Percentiles rank a stretch among this genome's conserved stretches.
These are phyloP conservation scores for Muntiacus reevesi DNA, from an alignment of 2,113 vertebrate species.

Conservation along the genomic window DNA sequence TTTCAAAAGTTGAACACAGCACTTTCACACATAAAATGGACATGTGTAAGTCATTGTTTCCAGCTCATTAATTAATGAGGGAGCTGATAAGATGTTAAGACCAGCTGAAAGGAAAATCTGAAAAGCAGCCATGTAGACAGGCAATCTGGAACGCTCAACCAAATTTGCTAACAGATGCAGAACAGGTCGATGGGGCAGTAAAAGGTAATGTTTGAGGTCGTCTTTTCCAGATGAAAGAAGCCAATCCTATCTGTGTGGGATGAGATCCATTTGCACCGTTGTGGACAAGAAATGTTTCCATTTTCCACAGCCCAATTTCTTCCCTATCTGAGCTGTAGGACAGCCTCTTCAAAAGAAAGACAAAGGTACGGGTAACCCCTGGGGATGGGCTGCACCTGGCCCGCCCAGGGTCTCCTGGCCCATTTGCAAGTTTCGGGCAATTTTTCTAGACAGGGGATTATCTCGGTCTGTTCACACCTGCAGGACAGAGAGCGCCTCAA, in stretches of 20 bases:
- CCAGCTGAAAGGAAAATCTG: not conserved
- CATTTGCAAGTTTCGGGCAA: not conserved
- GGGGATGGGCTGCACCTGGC: not conserved
- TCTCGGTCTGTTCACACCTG: not conserved
- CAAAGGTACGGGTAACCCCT: not conserved
- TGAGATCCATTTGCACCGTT: not conserved
- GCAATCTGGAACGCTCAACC: not conserved
- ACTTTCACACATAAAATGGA: not conserved
- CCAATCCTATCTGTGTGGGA: not conserved
- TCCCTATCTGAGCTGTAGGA: not conserved
- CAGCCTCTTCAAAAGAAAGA: not conserved
- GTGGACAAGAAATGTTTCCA: not conserved
- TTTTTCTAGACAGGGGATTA: not conserved
- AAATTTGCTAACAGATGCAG: no score
- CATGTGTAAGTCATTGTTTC: not conserved
- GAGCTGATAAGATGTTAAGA: not conserved
- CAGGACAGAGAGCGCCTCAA: not conserved
- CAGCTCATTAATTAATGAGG: not conserved
- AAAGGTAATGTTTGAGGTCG: not conserved
- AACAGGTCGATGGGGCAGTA: not conserved
- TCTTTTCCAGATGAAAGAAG: not conserved
- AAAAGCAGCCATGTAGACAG: not conserved
- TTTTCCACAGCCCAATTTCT: not conserved
- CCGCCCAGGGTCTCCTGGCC: rapidly evolving
- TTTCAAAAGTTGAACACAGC: not conserved